Evolutionary conservation across 2,113 vertebrate genomes (phyloP), one percentile per base, ranked within the genome.

Genomic region (Poecilia latipinna): DNA sequence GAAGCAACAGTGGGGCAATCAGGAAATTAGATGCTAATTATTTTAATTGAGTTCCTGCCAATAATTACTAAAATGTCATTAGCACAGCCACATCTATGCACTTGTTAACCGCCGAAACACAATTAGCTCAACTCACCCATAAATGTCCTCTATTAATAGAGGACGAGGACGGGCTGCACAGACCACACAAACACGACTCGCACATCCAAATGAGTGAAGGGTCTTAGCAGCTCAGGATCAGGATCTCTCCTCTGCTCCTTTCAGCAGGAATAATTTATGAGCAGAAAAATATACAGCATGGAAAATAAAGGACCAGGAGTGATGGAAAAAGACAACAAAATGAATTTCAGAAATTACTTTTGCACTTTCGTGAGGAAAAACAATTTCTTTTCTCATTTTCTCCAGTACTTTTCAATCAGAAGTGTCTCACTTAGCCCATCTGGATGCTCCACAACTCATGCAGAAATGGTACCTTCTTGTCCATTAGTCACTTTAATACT

Each of bases 121-220:
- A 87, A 88, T 86, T 85, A 89, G 77, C 85, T 91, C 75, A 86
- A 85, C 78, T 87, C 77, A 85, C 70, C 82, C 80, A 78, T 88
- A 80, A 90, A 80, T 37, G 28, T 66, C 26, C 48, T 63, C 51
- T 54, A 60, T 77, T 89, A 77, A 82, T 65, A 10, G 71, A 83
- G 78, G 83, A 77, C 82, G 89, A 86, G 81, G 83, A 88, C 75
- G 71, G 67, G 28, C 12, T 71, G 42, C n/a, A 51, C 42, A 72
- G 29, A 79, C 32, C 74, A 63, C 61, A 61, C 65, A 74, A 51
- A 69, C 33, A 31, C 31, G 61, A 77, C 65, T 37, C 61, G 73
- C 64, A 57, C 24, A 57, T 3, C 63, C 68, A 72, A 67, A 32
- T 78, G 72, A 84, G 51, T 65, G 65, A 77, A 57, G 17, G 13